phyloP scores from a whole-genome alignment of 2,888 invertebrate species.

The Stenodema calcarata region DNA sequence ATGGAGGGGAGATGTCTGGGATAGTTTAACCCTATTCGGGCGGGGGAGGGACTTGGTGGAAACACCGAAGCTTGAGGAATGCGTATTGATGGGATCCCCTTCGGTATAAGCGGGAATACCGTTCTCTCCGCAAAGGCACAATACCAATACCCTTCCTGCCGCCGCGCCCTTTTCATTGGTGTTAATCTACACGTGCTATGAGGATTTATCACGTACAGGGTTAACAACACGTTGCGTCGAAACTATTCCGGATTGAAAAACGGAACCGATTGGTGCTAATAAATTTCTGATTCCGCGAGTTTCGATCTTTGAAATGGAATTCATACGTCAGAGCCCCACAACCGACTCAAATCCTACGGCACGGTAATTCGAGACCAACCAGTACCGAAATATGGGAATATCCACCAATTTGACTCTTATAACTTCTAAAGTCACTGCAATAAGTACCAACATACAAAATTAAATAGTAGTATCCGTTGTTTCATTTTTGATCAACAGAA shows the following conservation, averaged over 20 bases:
- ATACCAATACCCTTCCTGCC: not conserved
- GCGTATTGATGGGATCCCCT: slow-evolving; percentile 23
- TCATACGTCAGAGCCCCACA: no score
- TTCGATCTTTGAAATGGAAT: no score
- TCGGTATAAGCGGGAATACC: not conserved
- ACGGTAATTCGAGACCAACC: no score
- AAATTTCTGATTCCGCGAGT: no score
- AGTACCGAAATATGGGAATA: no score
- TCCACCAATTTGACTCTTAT: no score
- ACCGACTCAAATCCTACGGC: no score
- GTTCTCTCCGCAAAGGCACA: not conserved
- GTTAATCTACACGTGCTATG: slow-evolving; percentile 17
- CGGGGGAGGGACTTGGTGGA: not conserved
- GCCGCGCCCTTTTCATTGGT: not conserved
- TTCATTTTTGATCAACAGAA: no score
- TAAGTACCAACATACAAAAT: no score
- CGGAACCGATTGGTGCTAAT: no score
- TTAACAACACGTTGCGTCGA: not conserved
- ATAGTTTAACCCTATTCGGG: slow-evolving; percentile 39
- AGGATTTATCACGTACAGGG: not conserved
- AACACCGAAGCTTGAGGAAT: slow-evolving; percentile 10
- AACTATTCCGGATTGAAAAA: not conserved
- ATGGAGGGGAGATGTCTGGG: slow-evolving; percentile 41
- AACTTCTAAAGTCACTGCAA: no score
- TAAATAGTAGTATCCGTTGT: no score